A percentile compares a stretch with the other conserved stretches of the same genome.
These are phyloP conservation scores for Oxytorus armatus DNA, from an alignment of 2,888 invertebrate species.

Conservation along the genomic window DNA sequence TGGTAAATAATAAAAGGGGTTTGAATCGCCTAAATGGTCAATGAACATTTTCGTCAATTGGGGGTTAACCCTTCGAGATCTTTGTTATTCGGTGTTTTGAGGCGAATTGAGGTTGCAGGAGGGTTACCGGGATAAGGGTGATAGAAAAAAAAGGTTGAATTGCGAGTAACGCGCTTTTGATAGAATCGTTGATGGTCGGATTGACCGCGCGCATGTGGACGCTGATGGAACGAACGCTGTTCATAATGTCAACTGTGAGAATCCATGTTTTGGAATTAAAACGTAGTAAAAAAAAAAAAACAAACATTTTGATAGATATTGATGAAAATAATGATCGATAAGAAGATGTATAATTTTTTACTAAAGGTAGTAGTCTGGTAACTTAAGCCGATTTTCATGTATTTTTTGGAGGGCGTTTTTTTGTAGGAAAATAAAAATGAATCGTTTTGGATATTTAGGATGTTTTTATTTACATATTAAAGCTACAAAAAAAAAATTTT, in stretches of 20 bases:
- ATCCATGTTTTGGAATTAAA: no score
- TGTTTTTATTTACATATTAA: no score
- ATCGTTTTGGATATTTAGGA: no score
- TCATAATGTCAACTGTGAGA: no score
- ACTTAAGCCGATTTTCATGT: no score
- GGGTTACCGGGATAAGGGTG: background rate
- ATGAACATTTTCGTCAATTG: background rate
- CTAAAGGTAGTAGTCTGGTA: no score
- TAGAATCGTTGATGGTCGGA: background rate
- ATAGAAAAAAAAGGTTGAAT: background rate
- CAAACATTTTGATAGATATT: no score
- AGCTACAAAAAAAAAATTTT: no score
- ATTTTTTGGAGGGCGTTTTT: no score
- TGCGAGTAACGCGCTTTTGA: background rate
- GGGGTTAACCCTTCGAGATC: background rate
- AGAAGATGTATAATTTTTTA: background rate
- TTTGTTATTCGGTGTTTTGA: background rate
- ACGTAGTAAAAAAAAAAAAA: no score
- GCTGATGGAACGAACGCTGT: background rate
- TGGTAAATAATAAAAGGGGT: background rate
- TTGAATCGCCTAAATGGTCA: background rate
- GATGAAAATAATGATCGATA: no score
- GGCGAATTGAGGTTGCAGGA: background rate
- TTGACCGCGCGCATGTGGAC: background rate
- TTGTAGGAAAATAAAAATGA: no score